phyloP scores from a whole-genome alignment of 2,797 vertebrate genomes.

The Nyctibius grandis region DNA sequence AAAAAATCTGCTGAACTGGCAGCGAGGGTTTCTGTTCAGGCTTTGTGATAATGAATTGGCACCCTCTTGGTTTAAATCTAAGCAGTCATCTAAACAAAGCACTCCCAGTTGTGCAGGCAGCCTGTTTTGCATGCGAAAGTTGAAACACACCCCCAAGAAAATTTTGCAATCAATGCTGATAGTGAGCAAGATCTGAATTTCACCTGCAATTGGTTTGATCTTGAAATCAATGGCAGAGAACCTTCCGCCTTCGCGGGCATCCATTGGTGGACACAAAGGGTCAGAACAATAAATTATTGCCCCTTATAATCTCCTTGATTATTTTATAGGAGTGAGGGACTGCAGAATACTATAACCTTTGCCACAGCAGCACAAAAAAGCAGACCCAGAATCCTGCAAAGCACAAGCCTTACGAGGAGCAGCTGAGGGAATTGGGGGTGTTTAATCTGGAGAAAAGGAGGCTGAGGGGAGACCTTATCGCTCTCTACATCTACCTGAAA shows the following conservation, averaged over 20 bases:
- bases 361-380: background rate
- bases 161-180: background rate
- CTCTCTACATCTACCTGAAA: too few species aligned
- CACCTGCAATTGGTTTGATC: background rate
- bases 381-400: background rate
- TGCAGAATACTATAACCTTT: background rate
- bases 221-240: background rate
- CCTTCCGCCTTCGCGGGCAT: background rate
- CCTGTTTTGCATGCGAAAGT: accelerated
- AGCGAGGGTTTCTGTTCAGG: background rate
- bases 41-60: background rate
- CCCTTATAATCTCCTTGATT: background rate
- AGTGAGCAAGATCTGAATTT: background rate
- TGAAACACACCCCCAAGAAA: background rate
- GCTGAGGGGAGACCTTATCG: too few species aligned
- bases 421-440: too few species aligned
- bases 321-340: background rate
- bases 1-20: background rate
- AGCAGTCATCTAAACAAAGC: background rate
- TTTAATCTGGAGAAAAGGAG: too few species aligned
- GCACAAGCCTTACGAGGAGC: too few species aligned
- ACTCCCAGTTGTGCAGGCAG: background rate
- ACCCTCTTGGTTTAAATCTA: background rate
- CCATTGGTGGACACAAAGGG: background rate
- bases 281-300: background rate